Conservation (phyloP, 2,113 vertebrate genomes). For the Genyomyrus donnyi region DNA sequence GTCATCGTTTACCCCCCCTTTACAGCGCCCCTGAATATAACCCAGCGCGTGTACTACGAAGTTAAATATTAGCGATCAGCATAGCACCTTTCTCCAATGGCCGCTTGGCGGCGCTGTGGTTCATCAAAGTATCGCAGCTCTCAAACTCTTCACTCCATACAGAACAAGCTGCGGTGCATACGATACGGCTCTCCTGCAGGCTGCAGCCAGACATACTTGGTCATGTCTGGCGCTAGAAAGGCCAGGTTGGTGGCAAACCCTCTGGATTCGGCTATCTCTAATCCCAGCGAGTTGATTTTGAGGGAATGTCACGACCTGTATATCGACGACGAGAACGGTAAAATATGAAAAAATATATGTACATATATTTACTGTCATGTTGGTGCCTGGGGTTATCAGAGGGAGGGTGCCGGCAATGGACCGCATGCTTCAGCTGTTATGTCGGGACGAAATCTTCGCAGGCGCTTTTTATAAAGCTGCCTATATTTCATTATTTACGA, state of each 20-base stretch:
- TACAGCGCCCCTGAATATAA: too few species aligned
- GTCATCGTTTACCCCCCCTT: too few species aligned
- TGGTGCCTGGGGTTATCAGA: neutral
- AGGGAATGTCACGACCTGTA: slow-evolving; percentile 65
- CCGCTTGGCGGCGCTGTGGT: slow-evolving; percentile 25
- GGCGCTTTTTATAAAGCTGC: neutral
- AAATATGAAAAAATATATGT: slow-evolving; percentile 22
- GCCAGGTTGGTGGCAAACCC: slow-evolving; percentile 60
- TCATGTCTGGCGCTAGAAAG: slow-evolving; percentile 60
- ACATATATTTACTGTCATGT: neutral
- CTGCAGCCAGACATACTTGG: neutral
- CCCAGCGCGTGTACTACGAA: neutral
- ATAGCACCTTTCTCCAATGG: neutral
- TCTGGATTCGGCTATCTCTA: slow-evolving; percentile 58
- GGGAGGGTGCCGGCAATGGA: neutral
- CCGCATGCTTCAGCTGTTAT: neutral
- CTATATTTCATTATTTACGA: neutral
- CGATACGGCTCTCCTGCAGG: slow-evolving; percentile 5
- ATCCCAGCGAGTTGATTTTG: slow-evolving; percentile 62
- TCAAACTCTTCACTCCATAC: slow-evolving; percentile 43
- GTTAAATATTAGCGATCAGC: neutral
- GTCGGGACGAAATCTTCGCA: neutral
- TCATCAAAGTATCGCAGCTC: slow-evolving; percentile 34
- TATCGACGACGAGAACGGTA: slow-evolving; percentile 64
- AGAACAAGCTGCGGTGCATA: neutral